phyloP scores from a whole-genome alignment of 2,888 invertebrate genomes.

The Phyto melanocephala region DNA sequence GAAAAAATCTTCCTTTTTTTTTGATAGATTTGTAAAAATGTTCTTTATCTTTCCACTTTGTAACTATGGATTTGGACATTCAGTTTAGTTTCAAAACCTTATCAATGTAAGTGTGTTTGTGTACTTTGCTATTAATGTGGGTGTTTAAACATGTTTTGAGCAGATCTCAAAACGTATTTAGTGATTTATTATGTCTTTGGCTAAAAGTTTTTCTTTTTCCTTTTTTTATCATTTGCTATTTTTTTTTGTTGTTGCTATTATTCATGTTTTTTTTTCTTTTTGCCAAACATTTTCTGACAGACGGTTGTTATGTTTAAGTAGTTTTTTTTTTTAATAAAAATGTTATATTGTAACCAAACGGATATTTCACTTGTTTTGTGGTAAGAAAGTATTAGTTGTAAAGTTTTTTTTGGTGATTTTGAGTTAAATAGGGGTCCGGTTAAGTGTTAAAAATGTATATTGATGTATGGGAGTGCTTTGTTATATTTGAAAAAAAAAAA shows the following conservation, averaged over 20 bases:
- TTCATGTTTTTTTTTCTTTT: slow-evolving; percentile 23
- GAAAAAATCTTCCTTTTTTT: background rate
- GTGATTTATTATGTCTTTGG: slow-evolving; percentile 52
- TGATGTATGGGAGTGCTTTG: background rate
- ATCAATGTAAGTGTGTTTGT: background rate
- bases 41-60: background rate
- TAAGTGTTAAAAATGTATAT: background rate
- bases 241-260: background rate
- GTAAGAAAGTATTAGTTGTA: background rate
- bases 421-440: background rate
- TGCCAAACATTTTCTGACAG: background rate
- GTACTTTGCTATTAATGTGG: too few species aligned
- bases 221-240: background rate
- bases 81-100: too few species aligned
- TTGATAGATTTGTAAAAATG: background rate
- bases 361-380: background rate
- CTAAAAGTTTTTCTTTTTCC: background rate
- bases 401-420: background rate
- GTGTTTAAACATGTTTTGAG: slow-evolving; percentile 22
- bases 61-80: background rate
- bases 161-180: slow-evolving; percentile 41
- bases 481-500: background rate
- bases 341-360: background rate
- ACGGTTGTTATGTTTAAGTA: background rate
- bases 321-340: slow-evolving; percentile 3